Evolutionary conservation across 2,797 vertebrate species (phyloP).

Genomic region (Sylvia borin): DNA sequence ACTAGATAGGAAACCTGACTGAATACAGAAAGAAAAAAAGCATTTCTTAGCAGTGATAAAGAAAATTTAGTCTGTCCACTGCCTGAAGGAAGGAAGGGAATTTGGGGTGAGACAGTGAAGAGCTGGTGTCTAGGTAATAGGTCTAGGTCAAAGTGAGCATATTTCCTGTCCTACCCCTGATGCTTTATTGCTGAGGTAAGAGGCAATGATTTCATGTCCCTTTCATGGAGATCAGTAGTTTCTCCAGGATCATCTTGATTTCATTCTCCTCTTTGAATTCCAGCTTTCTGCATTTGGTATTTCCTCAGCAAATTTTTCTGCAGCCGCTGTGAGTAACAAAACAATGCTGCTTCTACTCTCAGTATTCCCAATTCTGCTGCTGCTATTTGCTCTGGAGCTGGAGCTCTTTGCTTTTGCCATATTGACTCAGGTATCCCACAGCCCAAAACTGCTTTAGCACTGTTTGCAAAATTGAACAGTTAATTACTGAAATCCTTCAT

Average conservation of each 20-base stretch:
- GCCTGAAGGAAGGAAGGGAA: not conserved
- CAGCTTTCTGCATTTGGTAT: not conserved
- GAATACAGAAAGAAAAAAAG: not conserved
- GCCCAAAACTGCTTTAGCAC: not conserved
- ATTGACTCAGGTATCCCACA: not conserved
- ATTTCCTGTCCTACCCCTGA: not conserved
- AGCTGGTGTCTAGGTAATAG: not conserved
- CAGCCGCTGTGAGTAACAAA: not conserved
- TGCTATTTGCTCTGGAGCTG: conserved; percentile 23
- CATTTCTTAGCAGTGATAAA: not conserved
- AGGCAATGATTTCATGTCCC: not conserved
- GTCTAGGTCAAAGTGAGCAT: not conserved
- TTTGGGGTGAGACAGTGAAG: not conserved
- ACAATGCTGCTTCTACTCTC: not conserved
- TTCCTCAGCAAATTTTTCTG: not conserved
- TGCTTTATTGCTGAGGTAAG: not conserved
- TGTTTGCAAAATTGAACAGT: not conserved
- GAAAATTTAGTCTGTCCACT: not conserved
- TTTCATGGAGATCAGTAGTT: not conserved
- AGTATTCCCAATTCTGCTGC: not conserved
- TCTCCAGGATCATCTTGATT: not conserved
- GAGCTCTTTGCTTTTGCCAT: not conserved
- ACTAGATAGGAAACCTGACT: not conserved
- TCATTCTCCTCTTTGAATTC: not conserved
- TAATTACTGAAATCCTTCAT: not conserved